phyloP scores from a whole-genome alignment of 1,140 invertebrate genomes.

The Drosophila simulans region DNA sequence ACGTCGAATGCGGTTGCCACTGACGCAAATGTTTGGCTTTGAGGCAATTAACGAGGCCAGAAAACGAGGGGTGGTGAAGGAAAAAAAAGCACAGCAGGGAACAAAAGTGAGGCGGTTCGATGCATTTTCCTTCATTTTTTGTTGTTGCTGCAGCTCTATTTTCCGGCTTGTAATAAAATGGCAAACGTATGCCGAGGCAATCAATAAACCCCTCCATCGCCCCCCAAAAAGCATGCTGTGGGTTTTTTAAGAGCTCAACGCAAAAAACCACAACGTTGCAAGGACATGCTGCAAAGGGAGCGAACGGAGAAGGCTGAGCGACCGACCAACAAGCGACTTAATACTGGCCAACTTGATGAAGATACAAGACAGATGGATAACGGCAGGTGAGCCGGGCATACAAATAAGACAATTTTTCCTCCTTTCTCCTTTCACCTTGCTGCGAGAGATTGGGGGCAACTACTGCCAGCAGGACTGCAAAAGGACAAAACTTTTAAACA shows the following conservation, averaged over 20 bases:
- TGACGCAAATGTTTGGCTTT: constrained; percentile 82
- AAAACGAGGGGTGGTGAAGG: constrained; percentile 21
- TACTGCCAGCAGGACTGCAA: constrained; percentile 9
- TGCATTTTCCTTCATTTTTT: constrained; percentile 17
- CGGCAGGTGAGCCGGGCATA: constrained; percentile 75
- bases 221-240: constrained; percentile 51
- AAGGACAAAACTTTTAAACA: constrained; percentile 68
- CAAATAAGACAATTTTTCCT: constrained; percentile 75
- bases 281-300: constrained; percentile 22
- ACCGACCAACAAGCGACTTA: constrained; percentile 74
- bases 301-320: background rate
- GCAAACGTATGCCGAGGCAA: constrained; percentile 77
- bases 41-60: constrained; percentile 75
- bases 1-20: constrained; percentile 63
- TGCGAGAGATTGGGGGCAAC: background rate
- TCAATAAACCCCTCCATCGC: constrained; percentile 59
- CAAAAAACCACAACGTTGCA: constrained; percentile 53
- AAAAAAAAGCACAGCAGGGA: constrained; percentile 23
- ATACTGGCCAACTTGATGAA: constrained; percentile 78
- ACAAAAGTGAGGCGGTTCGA: constrained; percentile 31
- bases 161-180: constrained; percentile 72
- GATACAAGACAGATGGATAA: constrained; percentile 80
- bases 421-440: background rate
- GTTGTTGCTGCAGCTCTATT: constrained; percentile 33
- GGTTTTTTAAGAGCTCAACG: constrained; percentile 40